phyloP scores from a whole-genome alignment of 2,797 vertebrate genomes.

The Cirrhinus mrigala region DNA sequence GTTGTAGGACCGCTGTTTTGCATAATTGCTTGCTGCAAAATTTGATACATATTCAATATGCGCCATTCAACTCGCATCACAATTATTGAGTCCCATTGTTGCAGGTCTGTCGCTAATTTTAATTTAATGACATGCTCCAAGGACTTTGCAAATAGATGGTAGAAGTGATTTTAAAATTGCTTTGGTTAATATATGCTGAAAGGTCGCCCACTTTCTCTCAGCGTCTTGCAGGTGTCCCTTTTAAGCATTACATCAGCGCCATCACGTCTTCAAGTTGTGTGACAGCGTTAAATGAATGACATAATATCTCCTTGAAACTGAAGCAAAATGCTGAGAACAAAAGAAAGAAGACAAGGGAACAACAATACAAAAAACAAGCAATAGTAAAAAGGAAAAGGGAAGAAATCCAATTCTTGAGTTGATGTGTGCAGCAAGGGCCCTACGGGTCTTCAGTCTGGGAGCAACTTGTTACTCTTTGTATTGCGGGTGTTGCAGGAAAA shows the following conservation, averaged over 20 bases:
- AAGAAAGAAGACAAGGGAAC: conserved; percentile 22
- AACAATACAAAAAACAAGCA: conserved; percentile 41
- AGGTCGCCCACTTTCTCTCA: not conserved
- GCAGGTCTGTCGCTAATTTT: conserved; percentile 23
- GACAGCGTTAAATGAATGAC: conserved; percentile 66
- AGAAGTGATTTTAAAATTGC: conserved; percentile 9
- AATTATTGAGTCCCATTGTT: conserved; percentile 33
- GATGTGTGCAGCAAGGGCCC: conserved; percentile 65
- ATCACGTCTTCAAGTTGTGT: conserved; percentile 54
- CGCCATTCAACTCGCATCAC: conserved; percentile 10
- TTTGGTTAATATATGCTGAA: conserved; percentile 31
- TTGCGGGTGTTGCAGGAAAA: conserved; percentile 61
- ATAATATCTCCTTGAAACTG: conserved; percentile 66
- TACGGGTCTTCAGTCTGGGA: conserved; percentile 69
- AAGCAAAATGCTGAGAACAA: conserved; percentile 55
- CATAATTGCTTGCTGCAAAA: conserved; percentile 35
- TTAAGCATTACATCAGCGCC: conserved; percentile 13
- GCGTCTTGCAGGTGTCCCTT: conserved; percentile 8
- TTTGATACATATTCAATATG: conserved; percentile 48
- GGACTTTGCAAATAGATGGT: conserved; percentile 29
- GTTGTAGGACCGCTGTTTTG: conserved; percentile 31
- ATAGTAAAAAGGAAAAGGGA: conserved; percentile 24
- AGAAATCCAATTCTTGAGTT: conserved; percentile 64
- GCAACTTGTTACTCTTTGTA: conserved; percentile 53
- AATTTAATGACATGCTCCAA: conserved; percentile 42